Conservation (phyloP, 1,140 invertebrate genomes). For the Bicyclus anynana region DNA sequence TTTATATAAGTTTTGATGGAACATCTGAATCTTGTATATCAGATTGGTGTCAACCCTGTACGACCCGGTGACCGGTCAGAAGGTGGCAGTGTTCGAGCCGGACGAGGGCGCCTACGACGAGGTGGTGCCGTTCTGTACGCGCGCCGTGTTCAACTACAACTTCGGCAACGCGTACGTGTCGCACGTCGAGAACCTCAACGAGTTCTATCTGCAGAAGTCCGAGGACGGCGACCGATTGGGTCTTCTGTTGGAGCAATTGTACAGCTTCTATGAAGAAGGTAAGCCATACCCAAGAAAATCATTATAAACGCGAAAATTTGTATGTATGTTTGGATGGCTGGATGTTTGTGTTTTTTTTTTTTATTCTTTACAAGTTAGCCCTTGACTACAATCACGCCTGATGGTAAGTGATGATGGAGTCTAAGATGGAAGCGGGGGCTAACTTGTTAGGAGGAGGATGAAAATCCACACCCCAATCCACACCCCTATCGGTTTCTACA, state of each 20-base stretch:
- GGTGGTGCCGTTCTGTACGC: conserved; percentile 76
- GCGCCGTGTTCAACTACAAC: conserved; percentile 77
- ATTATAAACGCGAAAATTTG: too few species aligned
- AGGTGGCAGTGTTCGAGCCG: conserved; percentile 74
- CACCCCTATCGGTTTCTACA: too few species aligned
- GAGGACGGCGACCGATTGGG: conserved; percentile 61
- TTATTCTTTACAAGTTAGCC: too few species aligned
- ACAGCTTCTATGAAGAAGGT: conserved; percentile 79
- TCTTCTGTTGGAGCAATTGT: conserved; percentile 75
- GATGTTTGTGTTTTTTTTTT: too few species aligned
- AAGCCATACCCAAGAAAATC: too few species aligned
- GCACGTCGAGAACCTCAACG: conserved; percentile 71
- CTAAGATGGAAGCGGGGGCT: too few species aligned
- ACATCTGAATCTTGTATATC: conserved; percentile 8
- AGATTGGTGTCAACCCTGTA: conserved; percentile 80
- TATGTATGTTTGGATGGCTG: too few species aligned
- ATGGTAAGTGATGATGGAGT: too few species aligned
- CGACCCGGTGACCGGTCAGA: conserved; percentile 74
- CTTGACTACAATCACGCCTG: too few species aligned
- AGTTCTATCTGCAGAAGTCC: conserved; percentile 80
- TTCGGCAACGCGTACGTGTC: conserved; percentile 72
- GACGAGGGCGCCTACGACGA: conserved; percentile 70
- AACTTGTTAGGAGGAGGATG: too few species aligned
- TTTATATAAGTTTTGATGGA: too few species aligned
- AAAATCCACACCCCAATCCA: too few species aligned